Percentiles rank a stretch among this genome's conserved stretches.
phyloP scores from a whole-genome alignment of 2,888 invertebrate species.

The Troides oblongomaculatus region DNA sequence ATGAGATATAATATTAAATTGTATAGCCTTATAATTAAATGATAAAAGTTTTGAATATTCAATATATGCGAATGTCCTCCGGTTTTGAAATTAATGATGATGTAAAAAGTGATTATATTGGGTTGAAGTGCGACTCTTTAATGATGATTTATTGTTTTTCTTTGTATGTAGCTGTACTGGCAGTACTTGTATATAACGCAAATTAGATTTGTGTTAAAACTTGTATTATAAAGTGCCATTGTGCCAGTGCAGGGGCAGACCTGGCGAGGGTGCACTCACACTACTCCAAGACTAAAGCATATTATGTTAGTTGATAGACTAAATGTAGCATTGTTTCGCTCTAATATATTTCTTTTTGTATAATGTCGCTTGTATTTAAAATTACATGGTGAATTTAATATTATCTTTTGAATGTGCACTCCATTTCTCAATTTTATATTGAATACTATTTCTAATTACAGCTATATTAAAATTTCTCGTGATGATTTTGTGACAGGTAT shows the following conservation, averaged over 20 bases:
- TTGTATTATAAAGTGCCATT: constrained; percentile 46
- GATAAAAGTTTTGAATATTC: no score
- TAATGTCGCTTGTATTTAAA: constrained; percentile 38
- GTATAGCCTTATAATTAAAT: no score
- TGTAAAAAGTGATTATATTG: no score
- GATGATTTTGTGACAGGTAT: no score
- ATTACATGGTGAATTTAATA: constrained; percentile 35
- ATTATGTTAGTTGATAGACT: constrained; percentile 31
- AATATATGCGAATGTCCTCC: no score
- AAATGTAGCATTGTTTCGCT: constrained; percentile 13
- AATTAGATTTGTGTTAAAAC: constrained; percentile 39
- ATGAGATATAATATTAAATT: no score
- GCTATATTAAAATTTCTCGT: no score
- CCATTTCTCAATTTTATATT: neutral
- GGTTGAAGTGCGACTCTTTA: no score
- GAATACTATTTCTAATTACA: no score
- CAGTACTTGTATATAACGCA: constrained; percentile 30
- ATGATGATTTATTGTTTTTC: no score
- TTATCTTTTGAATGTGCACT: constrained; percentile 19
- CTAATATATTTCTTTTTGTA: constrained; percentile 43
- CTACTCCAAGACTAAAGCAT: constrained; percentile 34
- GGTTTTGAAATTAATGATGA: no score
- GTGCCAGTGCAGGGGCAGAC: constrained; percentile 28
- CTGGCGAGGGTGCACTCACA: constrained; percentile 10
- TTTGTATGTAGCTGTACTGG: no score